phyloP scores from a whole-genome alignment of 2,888 invertebrate species.

The Timema podura region DNA sequence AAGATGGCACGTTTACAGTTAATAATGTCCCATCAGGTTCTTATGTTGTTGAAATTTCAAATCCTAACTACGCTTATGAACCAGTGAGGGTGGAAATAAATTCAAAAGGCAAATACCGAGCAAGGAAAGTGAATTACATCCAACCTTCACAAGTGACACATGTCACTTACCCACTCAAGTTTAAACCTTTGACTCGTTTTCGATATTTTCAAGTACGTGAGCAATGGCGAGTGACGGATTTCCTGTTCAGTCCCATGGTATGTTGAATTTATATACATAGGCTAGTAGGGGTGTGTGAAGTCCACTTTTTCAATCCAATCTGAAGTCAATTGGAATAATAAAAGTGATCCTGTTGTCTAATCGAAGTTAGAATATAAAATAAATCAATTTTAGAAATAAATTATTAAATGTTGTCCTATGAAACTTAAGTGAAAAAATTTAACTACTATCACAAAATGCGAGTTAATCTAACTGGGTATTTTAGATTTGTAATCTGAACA shows the following conservation, averaged over 20 bases:
- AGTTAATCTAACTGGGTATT: too few species aligned
- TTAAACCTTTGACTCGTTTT: conserved; percentile 76
- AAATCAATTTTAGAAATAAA: too few species aligned
- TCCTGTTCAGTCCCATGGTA: conserved; percentile 94
- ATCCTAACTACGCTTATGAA: conserved; percentile 90
- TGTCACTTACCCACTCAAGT: conserved; percentile 86
- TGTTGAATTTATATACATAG: conserved; percentile 20
- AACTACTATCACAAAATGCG: too few species aligned
- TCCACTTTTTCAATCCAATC: too few species aligned
- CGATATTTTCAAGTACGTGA: conserved; percentile 91
- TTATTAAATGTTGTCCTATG: too few species aligned
- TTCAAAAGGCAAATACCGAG: conserved; percentile 93
- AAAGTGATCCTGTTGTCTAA: too few species aligned
- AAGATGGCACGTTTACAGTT: conserved; percentile 87
- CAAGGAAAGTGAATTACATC: conserved; percentile 88
- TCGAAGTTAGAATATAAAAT: too few species aligned
- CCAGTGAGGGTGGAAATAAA: conserved; percentile 95
- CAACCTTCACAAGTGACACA: conserved; percentile 88
- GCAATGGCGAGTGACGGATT: conserved; percentile 95
- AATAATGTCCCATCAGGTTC: conserved; percentile 88
- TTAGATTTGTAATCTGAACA: too few species aligned
- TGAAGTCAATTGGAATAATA: too few species aligned
- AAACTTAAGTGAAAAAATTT: too few species aligned
- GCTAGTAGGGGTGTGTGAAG: too few species aligned
- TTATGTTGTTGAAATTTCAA: conserved; percentile 86